Conservation (phyloP, 2,888 invertebrate species). For the Chydorus sphaericus region DNA sequence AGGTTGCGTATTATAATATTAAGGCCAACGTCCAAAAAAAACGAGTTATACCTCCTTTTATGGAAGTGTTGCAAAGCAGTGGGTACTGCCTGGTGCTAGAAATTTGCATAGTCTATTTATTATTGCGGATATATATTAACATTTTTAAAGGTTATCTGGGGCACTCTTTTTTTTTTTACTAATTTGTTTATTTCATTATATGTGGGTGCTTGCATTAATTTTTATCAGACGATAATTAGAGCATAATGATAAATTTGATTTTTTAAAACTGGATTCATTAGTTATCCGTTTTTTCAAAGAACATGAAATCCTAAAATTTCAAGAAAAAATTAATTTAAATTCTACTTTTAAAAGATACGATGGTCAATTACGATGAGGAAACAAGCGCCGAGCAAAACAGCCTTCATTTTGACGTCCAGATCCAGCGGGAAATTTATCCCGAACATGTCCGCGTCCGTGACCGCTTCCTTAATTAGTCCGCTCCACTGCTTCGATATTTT, state of each 20-base stretch:
- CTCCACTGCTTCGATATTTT: constrained; percentile 83
- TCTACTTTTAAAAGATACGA: not conserved
- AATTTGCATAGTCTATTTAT: too few relatives aligned
- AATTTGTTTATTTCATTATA: too few relatives aligned
- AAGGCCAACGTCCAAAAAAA: too few relatives aligned
- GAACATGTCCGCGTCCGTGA: constrained; percentile 77
- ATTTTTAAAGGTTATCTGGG: too few relatives aligned
- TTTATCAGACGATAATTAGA: too few relatives aligned
- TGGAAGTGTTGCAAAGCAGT: too few relatives aligned
- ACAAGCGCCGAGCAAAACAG: constrained; percentile 59
- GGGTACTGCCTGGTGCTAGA: too few relatives aligned
- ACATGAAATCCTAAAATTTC: constrained; percentile 51
- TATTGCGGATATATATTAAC: too few relatives aligned
- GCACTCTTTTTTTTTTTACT: too few relatives aligned
- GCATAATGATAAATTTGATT: not conserved
- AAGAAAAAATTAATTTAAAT: constrained; percentile 34
- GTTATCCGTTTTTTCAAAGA: not conserved
- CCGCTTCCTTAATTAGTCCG: constrained; percentile 61
- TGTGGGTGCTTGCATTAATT: too few relatives aligned
- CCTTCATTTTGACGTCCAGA: constrained; percentile 68
- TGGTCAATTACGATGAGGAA: constrained; percentile 56
- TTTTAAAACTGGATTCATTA: not conserved
- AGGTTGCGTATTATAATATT: too few relatives aligned
- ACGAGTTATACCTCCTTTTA: too few relatives aligned
- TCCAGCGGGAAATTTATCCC: constrained; percentile 83